Percentiles rank a stretch among this genome's conserved stretches.
phyloP scores from a whole-genome alignment of 2,113 vertebrate species.

The Eolophus roseicapilla region DNA sequence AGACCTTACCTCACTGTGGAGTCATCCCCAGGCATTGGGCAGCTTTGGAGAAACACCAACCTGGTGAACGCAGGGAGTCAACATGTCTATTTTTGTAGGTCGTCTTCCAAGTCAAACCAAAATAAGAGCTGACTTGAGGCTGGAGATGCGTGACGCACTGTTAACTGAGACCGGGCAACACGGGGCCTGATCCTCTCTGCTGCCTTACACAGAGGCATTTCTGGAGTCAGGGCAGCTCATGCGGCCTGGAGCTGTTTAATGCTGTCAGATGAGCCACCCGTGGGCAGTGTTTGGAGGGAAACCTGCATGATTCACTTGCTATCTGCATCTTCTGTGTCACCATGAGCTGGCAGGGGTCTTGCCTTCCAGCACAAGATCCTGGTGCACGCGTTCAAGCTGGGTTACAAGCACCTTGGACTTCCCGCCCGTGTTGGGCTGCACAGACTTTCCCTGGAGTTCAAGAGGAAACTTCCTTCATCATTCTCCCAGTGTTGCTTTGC shows the following conservation, averaged over 20 bases:
- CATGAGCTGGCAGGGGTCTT: background rate
- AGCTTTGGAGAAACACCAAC: background rate
- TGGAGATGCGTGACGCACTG: background rate
- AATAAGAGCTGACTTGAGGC: constrained; percentile 51
- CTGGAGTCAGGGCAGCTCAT: background rate
- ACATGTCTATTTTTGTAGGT: constrained; percentile 38
- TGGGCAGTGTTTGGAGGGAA: fast-evolving
- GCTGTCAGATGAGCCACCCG: fast-evolving
- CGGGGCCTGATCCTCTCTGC: background rate
- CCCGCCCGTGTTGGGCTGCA: background rate
- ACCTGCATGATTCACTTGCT: background rate
- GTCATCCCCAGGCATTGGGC: background rate
- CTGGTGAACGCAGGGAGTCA: background rate
- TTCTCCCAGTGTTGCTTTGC: background rate
- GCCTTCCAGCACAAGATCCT: background rate
- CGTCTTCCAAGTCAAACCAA: constrained; percentile 23
- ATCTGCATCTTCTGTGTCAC: background rate
- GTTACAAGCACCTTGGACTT: background rate
- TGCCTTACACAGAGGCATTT: background rate
- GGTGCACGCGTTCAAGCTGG: fast-evolving
- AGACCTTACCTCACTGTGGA: background rate
- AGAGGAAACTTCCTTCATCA: fast-evolving
- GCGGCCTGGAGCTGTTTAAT: background rate
- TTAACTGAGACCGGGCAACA: background rate
- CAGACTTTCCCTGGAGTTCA: fast-evolving